Percentiles rank a stretch among this genome's conserved stretches.
phyloP scores from a whole-genome alignment of 37 sponge, comb jelly and placozoan genomes.

The Cladorhizidae sp. region DNA sequence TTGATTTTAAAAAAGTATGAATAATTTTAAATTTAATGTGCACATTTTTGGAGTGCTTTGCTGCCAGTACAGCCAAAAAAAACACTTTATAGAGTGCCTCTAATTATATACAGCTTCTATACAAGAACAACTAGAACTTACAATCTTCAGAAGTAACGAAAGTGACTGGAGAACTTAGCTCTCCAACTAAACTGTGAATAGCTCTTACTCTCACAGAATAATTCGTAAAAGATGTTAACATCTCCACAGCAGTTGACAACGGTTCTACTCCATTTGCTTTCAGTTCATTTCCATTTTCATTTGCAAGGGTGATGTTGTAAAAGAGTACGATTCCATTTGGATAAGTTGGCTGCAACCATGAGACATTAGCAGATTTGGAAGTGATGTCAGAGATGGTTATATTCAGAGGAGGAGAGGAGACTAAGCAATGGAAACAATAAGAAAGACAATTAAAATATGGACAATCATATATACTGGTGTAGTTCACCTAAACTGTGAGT shows the following conservation, averaged over 20 bases:
- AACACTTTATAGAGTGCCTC: no score
- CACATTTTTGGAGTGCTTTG: no score
- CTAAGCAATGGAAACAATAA: no score
- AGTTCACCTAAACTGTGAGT: no score
- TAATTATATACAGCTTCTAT: no score
- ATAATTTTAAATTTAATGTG: no score
- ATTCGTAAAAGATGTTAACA: background rate
- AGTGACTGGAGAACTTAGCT: background rate
- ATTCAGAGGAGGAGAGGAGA: slow-evolving; percentile 34
- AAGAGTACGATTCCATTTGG: slow-evolving; percentile 50
- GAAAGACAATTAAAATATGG: no score
- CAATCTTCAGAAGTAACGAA: slow-evolving; percentile 6
- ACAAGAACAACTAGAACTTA: slow-evolving; percentile 4
- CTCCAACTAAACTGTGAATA: background rate
- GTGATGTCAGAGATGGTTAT: slow-evolving; percentile 8
- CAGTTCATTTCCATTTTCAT: background rate
- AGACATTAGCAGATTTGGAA: slow-evolving; percentile 12
- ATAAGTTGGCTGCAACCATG: slow-evolving; percentile 40
- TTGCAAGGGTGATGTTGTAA: slow-evolving; percentile 19
- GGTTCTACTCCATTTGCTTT: background rate
- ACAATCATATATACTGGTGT: no score
- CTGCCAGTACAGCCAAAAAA: no score
- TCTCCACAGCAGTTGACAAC: background rate
- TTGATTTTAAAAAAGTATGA: no score
- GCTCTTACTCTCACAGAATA: background rate